Evolutionary conservation across 2,113 vertebrate genomes (phyloP).

Genomic region (Charina bottae): DNA sequence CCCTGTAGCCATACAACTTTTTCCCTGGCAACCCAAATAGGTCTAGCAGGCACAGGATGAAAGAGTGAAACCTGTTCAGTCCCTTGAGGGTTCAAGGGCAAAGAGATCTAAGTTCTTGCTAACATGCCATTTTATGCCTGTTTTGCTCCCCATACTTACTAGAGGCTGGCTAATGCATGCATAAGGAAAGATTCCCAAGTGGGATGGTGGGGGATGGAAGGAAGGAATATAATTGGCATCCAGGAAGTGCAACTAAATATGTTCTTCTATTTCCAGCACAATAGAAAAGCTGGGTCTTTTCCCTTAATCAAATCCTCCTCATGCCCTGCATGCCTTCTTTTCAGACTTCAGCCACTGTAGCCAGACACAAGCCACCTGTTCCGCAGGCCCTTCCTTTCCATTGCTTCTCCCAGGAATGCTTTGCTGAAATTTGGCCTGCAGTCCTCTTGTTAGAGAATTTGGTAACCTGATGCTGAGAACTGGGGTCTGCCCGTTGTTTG

Average conservation of each 20-base stretch:
- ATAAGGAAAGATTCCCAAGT: background rate
- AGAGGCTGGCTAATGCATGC: background rate
- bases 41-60: background rate
- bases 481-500: conserved; percentile 30
- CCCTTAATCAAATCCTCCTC: conserved; percentile 7
- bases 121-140: background rate
- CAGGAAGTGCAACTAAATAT: background rate
- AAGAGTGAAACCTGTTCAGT: background rate
- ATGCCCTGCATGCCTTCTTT: conserved; percentile 7
- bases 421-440: conserved; percentile 39
- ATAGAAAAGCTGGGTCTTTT: conserved; percentile 12
- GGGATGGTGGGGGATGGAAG: background rate
- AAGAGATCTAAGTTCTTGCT: background rate
- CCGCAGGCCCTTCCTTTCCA: background rate
- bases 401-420: conserved; percentile 32
- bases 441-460: conserved; percentile 67
- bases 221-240: background rate
- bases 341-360: background rate
- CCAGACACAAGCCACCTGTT: conserved; percentile 33
- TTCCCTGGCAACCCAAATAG: background rate
- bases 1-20: background rate
- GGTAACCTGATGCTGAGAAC: conserved; percentile 68
- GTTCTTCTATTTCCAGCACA: conserved; percentile 1
- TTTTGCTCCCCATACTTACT: background rate
- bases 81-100: background rate